Evolutionary conservation across 2,797 vertebrate genomes (phyloP).

Genomic region (Momotus momota): DNA sequence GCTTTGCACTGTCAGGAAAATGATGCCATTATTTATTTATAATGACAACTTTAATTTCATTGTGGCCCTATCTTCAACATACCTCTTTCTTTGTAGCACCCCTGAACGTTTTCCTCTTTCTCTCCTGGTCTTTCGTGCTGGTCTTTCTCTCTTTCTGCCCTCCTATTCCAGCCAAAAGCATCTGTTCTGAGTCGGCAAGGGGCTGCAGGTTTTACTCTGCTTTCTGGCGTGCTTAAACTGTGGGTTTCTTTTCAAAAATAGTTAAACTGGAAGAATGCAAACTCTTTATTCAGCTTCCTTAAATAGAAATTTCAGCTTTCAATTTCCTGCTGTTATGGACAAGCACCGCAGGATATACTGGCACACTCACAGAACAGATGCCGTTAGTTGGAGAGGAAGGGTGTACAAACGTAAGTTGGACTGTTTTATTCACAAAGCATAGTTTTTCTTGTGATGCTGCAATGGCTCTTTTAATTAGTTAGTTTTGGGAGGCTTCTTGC

Average conservation of each 20-base stretch:
- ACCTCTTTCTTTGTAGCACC: not conserved
- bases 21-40: not conserved
- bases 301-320: not conserved
- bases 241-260: not conserved
- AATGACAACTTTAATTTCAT: not conserved
- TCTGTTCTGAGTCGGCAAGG: not conserved
- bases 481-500: not conserved
- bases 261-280: conserved; percentile 15
- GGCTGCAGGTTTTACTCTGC: not conserved
- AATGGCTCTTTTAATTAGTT: not conserved
- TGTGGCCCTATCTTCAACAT: not conserved
- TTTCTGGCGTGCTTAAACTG: not conserved
- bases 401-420: not conserved
- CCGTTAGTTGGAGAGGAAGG: not conserved
- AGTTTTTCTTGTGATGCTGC: not conserved
- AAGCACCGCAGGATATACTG: not conserved
- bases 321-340: not conserved
- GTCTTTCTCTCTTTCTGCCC: not conserved
- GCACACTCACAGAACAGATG: not conserved
- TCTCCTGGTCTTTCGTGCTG: not conserved
- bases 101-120: not conserved
- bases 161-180: not conserved
- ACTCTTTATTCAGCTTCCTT: not conserved
- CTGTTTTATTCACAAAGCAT: not conserved
- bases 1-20: not conserved